Evolutionary conservation across 2,797 vertebrate species (phyloP), one percentile per base, ranked within the genome.

Genomic region (Chelmon rostratus): DNA sequence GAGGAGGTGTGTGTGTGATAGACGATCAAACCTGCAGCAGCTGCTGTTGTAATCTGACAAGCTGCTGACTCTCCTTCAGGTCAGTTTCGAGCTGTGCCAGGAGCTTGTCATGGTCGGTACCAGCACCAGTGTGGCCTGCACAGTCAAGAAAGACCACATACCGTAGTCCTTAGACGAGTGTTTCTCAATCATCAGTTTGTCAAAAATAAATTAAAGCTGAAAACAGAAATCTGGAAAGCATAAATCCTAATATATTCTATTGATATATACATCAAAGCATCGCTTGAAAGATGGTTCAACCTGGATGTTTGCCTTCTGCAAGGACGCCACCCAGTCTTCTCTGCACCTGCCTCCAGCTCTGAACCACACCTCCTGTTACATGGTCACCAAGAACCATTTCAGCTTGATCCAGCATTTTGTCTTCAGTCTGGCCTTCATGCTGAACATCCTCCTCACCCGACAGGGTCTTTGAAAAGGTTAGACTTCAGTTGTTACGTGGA

Each of bases 81-180:
- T 97, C 96, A 4, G 81, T 71, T 72, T 92, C 90, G 11, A 96
- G 91, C 57, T 91, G 94, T 64, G 84, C 86, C 62, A 96, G 81
- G 54, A 96, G 93, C 83, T 96, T 96, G 44, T 96, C 95, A 5
- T 96, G 94, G 56, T 96, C 96, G 0, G 95, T 96, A 6, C 88
- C 87, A 31, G 72, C 50, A 11, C 73, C 75, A 23, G 69, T 33
- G 15, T 23, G 72, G 25, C 76, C 93, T 93, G 63, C n/a, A 23
- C 16, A n/a, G 8, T 37, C 5, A 58, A 53, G 21, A 79, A 1
- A 77, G 6, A 57, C 7, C 44, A 67, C 4, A 44, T 1, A 7
- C 38, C 8, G 3, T 2, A 44, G 13, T 40, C 50, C 37, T 61
- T 25, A 16, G 0, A 47, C 19, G 4, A 15, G 19, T 16, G 66